Percentiles rank a stretch among this genome's conserved stretches.
Evolutionary conservation across 2,888 invertebrate species (phyloP).

Genomic region (Aphodius granarius): DNA sequence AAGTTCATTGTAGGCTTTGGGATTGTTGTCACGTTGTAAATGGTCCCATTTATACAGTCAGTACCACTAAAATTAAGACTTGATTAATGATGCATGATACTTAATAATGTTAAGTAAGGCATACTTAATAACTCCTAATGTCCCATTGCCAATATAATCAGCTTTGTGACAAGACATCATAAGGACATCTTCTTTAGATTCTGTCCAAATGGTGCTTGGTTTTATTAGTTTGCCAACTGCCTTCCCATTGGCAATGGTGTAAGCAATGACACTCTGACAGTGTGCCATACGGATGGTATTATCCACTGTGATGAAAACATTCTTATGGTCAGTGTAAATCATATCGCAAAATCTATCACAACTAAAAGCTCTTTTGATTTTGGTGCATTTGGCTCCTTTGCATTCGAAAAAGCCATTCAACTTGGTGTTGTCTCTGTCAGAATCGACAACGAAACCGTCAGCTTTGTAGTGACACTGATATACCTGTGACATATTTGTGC

Average conservation of each 20-base stretch:
- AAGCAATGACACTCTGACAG: constrained; percentile 62
- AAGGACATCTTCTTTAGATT: constrained; percentile 56
- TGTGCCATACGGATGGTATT: constrained; percentile 64
- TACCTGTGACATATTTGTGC: constrained; percentile 67
- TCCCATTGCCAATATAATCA: constrained; percentile 16
- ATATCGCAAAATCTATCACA: constrained; percentile 71
- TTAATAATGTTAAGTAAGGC: not conserved
- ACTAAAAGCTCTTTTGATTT: constrained; percentile 63
- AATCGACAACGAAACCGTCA: constrained; percentile 67
- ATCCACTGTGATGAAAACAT: constrained; percentile 61
- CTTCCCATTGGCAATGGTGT: constrained; percentile 62
- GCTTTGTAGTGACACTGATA: constrained; percentile 69
- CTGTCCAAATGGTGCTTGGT: constrained; percentile 62
- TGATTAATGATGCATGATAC: not conserved
- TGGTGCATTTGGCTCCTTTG: constrained; percentile 62
- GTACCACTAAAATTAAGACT: constrained; percentile 56
- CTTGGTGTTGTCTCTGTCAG: constrained; percentile 69
- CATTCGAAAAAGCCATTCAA: constrained; percentile 74
- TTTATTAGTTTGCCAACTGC: constrained; percentile 52
- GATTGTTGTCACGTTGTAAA: constrained; percentile 56
- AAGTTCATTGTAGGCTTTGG: constrained; percentile 66
- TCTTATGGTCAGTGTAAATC: constrained; percentile 61
- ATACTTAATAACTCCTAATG: constrained; percentile 19
- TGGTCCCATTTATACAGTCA: constrained; percentile 73
- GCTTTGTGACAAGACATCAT: constrained; percentile 62